Base-by-base conservation (phyloP, 2,797 vertebrate genomes). In the Sebastes alutus region DNA sequence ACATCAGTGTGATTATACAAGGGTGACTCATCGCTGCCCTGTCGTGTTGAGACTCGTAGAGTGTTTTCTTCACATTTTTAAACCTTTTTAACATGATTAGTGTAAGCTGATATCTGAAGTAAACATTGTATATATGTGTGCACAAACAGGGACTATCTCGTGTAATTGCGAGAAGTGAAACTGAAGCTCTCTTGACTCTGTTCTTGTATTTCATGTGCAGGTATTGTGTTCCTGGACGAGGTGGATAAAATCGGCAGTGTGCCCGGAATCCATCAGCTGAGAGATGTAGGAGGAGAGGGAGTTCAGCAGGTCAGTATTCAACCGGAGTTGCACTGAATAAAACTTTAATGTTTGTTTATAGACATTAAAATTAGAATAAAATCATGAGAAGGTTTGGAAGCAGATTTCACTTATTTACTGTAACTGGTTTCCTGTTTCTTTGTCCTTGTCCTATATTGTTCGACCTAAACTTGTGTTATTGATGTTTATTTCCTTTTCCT, bases 181-280 rank as follows among this genome's bases (percentile, higher is more conserved):
- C 58, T 67, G 10, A 8, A 2, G 30, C 23, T 29, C 5, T 13
- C 8, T 18, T 60, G 38, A 10, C 33, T 5, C 55, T 23, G 25
- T 77, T 16, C 33, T 69, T 65, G 32, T 72, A 0, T 83, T 77
- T 71, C 49, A 7, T 67, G 25, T 86, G 18, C 91, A 99, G 98
- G 98, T 83, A 99, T 99, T 82, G 99, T 99, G 92, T 99, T 99
- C 90, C 95, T 99, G 97, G 99, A 99, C 75, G 99, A 99, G 95
- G 98, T 99, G 70, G 99, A 99, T 93, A 99, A 99, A 95, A 99
- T 99, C 90, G 98, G 99, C 94, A 99, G 99, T 0, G 99, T 99
- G 85, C 99, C 99, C 79, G 99, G 99, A 75, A 99, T 99, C 92
- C 98, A 99, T 94, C 99, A 99, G 92, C 94, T 99, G 81, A 96